Evolutionary conservation across 23 tunicate genomes (phyloP), one percentile per base, ranked within the genome.

Genomic region (Trididemnum nubilum): DNA sequence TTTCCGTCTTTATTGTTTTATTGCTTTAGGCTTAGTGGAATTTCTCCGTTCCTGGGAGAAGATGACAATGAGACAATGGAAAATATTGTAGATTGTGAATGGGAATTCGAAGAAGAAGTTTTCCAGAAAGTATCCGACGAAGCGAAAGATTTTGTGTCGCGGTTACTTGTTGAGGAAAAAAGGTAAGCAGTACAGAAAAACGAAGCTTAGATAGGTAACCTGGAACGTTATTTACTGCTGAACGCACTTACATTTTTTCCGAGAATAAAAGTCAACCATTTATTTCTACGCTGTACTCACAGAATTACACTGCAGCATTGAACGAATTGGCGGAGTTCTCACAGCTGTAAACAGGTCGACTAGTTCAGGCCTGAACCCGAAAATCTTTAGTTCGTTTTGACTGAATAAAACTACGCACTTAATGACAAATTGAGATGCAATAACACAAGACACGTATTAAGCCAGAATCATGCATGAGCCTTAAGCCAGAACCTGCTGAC

Each of bases 11-110:
- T n/a, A n/a, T n/a, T n/a, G n/a, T n/a, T n/a, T n/a, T n/a, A n/a
- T n/a, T n/a, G n/a, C n/a, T n/a, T 54, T 54, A 92, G 97, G 19
- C 39, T 92, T 34, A 86, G 91, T 73, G 97, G 97, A 1, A 83
- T 86, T 34, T 92, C 97, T 18, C 97, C 97, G 5, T 92, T 92
- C 58, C 88, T 92, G 51, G 97, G 97, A 1, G 88, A 92, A 24
- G 65, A 71, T 34, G 97, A 92, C 85, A 82, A 40, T 5, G 97
- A 92, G 54, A 92, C 97, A 51, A 86, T 92, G 81, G 85, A 86
- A 25, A 92, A 92, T 67, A 92, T 92, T 25, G 64, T 74, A 29
- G 91, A 92, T 44, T 63, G 79, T 36, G 88, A 78, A 36, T 92
- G 97, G 97, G 92, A 82, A 18, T 92, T 86, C 52, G 97, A 92